phyloP scores from a whole-genome alignment of 1,140 invertebrate species.

The Brachionus rubens region DNA sequence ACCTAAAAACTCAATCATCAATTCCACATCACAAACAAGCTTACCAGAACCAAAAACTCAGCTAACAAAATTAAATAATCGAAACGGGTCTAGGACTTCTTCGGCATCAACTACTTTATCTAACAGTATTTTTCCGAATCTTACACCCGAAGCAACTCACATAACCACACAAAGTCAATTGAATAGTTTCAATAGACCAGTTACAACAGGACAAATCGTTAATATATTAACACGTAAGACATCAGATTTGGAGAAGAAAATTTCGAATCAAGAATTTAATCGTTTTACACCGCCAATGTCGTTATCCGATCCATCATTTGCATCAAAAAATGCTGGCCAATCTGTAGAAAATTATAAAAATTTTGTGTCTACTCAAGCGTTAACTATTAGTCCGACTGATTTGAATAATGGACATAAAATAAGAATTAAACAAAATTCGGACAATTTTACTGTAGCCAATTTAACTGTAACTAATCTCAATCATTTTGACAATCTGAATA shows the following conservation, averaged over 20 bases:
- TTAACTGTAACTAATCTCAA: neutral
- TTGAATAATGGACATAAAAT: neutral
- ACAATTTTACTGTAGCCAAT: neutral
- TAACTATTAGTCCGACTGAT: neutral
- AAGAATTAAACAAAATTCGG: neutral
- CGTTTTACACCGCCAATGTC: neutral
- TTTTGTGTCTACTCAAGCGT: neutral
- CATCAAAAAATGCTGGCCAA: neutral
- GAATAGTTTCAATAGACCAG: neutral
- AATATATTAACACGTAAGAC: neutral
- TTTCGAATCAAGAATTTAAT: neutral
- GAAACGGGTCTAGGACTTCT: neutral
- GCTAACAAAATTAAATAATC: neutral
- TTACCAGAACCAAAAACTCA: neutral
- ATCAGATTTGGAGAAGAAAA: neutral
- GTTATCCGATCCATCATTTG: neutral
- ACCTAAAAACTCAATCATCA: neutral
- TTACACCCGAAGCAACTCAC: neutral
- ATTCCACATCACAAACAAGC: neutral
- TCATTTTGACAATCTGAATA: neutral
- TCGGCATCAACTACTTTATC: neutral
- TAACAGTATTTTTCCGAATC: neutral
- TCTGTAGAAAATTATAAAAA: neutral
- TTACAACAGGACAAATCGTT: conserved; percentile 2
- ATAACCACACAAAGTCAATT: neutral